phyloP scores from a whole-genome alignment of 2,797 vertebrate genomes.

The Sebastes steindachneri region DNA sequence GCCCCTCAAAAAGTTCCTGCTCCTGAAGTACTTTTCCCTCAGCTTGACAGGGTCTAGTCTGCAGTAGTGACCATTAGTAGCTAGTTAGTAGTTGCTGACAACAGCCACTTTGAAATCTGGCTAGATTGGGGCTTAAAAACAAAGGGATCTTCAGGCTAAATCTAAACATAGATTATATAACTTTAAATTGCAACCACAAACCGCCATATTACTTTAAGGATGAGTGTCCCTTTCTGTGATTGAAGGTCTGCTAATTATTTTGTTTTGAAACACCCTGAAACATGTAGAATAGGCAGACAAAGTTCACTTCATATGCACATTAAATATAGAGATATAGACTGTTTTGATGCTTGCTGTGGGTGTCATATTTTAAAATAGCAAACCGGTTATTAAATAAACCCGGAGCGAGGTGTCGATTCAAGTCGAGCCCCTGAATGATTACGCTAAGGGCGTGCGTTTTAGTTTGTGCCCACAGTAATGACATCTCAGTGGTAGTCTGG shows the following conservation, averaged over 20 bases:
- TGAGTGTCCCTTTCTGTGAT: background rate
- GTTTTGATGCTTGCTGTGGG: conserved; percentile 4
- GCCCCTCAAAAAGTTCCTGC: background rate
- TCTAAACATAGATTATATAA: background rate
- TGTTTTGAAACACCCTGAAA: background rate
- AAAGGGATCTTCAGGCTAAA: background rate
- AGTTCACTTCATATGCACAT: background rate
- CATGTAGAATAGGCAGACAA: conserved; percentile 5
- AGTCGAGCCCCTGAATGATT: conserved; percentile 27
- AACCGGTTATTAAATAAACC: conserved; percentile 20
- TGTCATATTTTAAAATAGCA: conserved; percentile 21
- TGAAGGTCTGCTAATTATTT: background rate
- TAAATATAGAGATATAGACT: background rate
- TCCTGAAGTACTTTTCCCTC: background rate
- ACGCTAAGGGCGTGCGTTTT: conserved; percentile 17
- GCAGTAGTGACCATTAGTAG: background rate
- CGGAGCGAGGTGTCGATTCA: conserved; percentile 5
- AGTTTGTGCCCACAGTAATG: conserved; percentile 41
- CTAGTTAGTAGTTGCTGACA: background rate
- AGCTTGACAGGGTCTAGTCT: background rate
- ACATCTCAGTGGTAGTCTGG: conserved; percentile 54
- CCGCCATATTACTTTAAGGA: background rate
- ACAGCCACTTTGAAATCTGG: background rate
- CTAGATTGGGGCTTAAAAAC: background rate
- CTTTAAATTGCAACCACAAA: background rate